These are phyloP conservation scores for Cataglyphis rosenhaueri DNA, from an alignment of 2,888 invertebrate genomes.

Conservation along the genomic window DNA sequence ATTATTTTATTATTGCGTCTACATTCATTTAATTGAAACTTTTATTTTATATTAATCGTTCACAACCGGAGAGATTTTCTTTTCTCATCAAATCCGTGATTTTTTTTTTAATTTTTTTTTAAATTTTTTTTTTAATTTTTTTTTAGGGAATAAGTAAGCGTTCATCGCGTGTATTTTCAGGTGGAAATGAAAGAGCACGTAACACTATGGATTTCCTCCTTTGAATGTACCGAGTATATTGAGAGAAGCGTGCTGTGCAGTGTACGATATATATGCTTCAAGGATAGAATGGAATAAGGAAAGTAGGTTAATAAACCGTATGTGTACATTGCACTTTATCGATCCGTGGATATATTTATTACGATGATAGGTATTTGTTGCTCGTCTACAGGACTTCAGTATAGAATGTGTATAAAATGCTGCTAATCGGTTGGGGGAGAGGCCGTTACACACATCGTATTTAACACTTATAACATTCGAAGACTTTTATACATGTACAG, in stretches of 20 bases:
- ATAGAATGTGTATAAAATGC: constrained; percentile 33
- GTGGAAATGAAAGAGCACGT: constrained; percentile 11
- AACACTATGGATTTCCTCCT: not conserved
- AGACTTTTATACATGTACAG: not conserved
- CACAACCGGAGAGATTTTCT: not conserved
- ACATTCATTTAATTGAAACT: not conserved
- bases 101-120: too few relatives aligned
- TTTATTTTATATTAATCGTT: not conserved
- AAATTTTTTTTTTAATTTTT: not conserved
- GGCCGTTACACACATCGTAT: constrained; percentile 2
- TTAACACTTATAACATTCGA: not conserved
- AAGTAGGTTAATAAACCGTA: constrained; percentile 56
- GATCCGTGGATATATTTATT: constrained; percentile 50
- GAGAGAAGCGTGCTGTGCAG: constrained; percentile 2
- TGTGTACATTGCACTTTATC: constrained; percentile 53
- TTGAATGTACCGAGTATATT: constrained; percentile 11
- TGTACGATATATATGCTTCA: constrained; percentile 13
- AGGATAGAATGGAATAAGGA: constrained; percentile 49
- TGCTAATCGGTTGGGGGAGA: constrained; percentile 16
- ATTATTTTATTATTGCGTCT: not conserved
- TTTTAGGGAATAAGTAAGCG: constrained; percentile 10
- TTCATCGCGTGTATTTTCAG: not conserved
- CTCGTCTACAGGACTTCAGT: constrained; percentile 24
- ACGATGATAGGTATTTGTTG: constrained; percentile 49
- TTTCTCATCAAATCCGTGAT: not conserved